These are phyloP conservation scores for Cheiracanthium punctorium DNA, from an alignment of 2,888 invertebrate genomes.

Conservation along the genomic window DNA sequence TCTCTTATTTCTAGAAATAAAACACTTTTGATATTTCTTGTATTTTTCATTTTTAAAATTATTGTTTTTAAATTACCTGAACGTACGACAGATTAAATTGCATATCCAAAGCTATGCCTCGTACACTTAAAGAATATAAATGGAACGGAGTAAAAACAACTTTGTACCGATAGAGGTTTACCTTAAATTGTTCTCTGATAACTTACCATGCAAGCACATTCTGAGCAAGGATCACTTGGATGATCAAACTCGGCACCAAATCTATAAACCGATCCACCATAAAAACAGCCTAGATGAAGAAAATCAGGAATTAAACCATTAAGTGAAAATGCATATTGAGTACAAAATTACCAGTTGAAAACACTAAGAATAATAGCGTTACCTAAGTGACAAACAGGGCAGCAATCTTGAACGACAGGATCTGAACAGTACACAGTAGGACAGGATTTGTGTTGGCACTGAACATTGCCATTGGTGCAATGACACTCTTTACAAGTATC, in stretches of 20 bases:
- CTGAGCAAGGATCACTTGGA: slow-evolving; percentile 50
- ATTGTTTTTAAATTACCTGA: too few relatives aligned
- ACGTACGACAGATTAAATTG: too few relatives aligned
- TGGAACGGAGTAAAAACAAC: too few relatives aligned
- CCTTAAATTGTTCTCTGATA: too few relatives aligned
- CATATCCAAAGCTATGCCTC: too few relatives aligned
- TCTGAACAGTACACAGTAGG: slow-evolving; percentile 30
- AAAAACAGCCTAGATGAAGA: slow-evolving; percentile 52
- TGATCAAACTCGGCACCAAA: slow-evolving; percentile 63
- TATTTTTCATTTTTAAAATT: too few relatives aligned
- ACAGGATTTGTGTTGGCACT: slow-evolving; percentile 45
- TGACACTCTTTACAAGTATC: slow-evolving; percentile 41
- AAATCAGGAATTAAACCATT: background rate
- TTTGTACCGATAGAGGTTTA: too few relatives aligned
- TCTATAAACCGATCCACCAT: slow-evolving; percentile 44
- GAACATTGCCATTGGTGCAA: slow-evolving; percentile 43
- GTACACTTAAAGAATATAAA: too few relatives aligned
- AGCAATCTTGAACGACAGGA: slow-evolving; percentile 57
- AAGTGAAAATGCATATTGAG: background rate
- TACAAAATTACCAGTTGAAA: background rate
- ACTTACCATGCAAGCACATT: slow-evolving; percentile 68
- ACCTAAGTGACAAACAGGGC: slow-evolving; percentile 63
- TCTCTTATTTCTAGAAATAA: too few relatives aligned
- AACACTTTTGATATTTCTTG: too few relatives aligned
- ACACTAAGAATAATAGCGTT: background rate